A percentile compares a stretch with the other conserved stretches of the same genome.
Evolutionary conservation across 2,113 vertebrate genomes (phyloP).

Genomic region (Microcebus lehilahytsara): DNA sequence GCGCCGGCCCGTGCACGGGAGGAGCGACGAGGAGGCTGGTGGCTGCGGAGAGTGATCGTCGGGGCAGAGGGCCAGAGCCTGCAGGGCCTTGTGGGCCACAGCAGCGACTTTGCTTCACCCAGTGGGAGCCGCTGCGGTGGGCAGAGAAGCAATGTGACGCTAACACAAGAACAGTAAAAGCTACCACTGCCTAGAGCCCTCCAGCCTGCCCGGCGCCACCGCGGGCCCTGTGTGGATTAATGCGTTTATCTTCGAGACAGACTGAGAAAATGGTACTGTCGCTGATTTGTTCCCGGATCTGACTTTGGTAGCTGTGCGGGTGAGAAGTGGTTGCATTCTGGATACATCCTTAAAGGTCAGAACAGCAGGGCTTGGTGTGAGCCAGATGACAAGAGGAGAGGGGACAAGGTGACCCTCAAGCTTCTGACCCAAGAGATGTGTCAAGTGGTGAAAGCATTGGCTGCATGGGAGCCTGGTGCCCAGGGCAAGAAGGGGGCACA

Average conservation of each 20-base stretch:
- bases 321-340: not conserved
- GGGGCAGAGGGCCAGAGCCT: not conserved
- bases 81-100: not conserved
- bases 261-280: too few species aligned
- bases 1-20: rapidly evolving
- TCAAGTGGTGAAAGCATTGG: not conserved
- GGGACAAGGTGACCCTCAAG: not conserved
- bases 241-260: not conserved
- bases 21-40: rapidly evolving
- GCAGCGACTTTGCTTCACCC: not conserved
- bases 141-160: not conserved
- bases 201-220: rapidly evolving
- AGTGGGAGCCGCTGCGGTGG: not conserved
- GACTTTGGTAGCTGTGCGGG: not conserved
- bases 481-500: too few species aligned
- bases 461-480: not conserved
- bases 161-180: not conserved
- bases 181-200: not conserved
- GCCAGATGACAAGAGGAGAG: not conserved
- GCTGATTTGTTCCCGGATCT: too few species aligned
- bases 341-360: not conserved
- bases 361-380: not conserved
- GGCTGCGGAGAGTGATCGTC: not conserved
- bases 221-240: not conserved
- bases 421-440: not conserved